These are phyloP conservation scores for Pseudolycoriella hygida DNA, from an alignment of 2,888 invertebrate species.

Conservation along the genomic window DNA sequence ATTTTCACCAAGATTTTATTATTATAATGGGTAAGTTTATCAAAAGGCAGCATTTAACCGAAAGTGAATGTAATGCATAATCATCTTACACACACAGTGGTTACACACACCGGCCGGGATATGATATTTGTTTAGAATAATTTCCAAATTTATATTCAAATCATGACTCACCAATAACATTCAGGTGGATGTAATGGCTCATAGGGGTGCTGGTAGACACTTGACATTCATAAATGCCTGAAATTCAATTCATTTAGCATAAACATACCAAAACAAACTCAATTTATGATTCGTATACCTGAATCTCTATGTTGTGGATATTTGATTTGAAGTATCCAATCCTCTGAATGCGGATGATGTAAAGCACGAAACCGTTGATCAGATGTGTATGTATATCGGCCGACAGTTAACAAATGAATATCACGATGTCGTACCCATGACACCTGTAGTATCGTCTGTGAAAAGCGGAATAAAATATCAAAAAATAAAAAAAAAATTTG, in stretches of 20 bases:
- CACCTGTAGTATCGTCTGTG: neutral
- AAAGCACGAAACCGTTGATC: constrained; percentile 75
- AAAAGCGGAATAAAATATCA: neutral
- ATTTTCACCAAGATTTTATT: too few relatives aligned
- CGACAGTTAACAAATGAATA: constrained; percentile 56
- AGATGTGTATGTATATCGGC: constrained; percentile 59
- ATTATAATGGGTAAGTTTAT: too few relatives aligned
- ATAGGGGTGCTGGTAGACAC: constrained; percentile 80
- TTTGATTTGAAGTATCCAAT: constrained; percentile 65
- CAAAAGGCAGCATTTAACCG: too few relatives aligned
- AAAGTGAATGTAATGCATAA: neutral
- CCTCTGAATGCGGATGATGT: constrained; percentile 72
- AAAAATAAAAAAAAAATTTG: too few relatives aligned
- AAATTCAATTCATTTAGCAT: constrained; percentile 34
- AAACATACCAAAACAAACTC: too few relatives aligned
- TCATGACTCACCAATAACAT: constrained; percentile 52
- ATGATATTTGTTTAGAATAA: neutral
- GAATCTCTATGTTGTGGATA: constrained; percentile 57
- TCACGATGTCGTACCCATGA: constrained; percentile 48
- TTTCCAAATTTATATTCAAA: neutral
- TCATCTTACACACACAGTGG: neutral
- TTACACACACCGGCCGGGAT: neutral
- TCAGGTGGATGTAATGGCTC: constrained; percentile 63
- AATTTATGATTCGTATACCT: constrained; percentile 26
- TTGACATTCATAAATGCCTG: constrained; percentile 77